Evolutionary conservation across 2,888 invertebrate species (phyloP).

Genomic region (Cataglyphis albicans): DNA sequence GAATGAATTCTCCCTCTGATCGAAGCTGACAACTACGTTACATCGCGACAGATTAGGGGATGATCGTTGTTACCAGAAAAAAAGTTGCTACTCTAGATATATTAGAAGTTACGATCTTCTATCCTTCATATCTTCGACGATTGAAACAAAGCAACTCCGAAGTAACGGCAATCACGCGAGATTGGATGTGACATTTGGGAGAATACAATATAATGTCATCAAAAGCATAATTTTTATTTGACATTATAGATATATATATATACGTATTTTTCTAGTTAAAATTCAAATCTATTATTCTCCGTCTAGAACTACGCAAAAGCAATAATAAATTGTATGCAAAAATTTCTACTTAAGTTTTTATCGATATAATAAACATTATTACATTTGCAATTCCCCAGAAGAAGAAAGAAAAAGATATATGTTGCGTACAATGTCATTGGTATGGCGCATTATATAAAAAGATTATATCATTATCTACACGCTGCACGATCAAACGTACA

Average conservation of each 20-base stretch:
- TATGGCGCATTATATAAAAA: slow-evolving; percentile 17
- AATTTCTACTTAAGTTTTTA: background rate
- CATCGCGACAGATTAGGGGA: slow-evolving; percentile 21
- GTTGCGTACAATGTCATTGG: background rate
- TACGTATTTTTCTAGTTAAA: slow-evolving; percentile 10
- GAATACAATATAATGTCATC: background rate
- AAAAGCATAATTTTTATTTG: background rate
- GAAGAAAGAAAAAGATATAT: background rate
- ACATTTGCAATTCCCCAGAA: slow-evolving; percentile 4
- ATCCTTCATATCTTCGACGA: background rate
- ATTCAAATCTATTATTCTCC: slow-evolving; percentile 16
- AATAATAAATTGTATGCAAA: background rate
- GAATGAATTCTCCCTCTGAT: background rate
- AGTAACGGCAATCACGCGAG: background rate
- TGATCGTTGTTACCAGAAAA: slow-evolving; percentile 23
- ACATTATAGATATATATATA: background rate
- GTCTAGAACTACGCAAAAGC: background rate
- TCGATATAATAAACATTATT: slow-evolving; percentile 8
- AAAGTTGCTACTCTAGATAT: background rate
- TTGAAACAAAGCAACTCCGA: background rate
- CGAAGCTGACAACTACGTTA: slow-evolving; percentile 8
- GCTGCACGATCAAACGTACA: slow-evolving; percentile 19
- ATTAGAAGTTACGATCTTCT: background rate
- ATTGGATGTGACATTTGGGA: background rate
- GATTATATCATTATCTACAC: slow-evolving; percentile 30